These are phyloP conservation scores for Willowsia nigromaculata DNA, from an alignment of 2,888 invertebrate genomes.

Conservation along the genomic window DNA sequence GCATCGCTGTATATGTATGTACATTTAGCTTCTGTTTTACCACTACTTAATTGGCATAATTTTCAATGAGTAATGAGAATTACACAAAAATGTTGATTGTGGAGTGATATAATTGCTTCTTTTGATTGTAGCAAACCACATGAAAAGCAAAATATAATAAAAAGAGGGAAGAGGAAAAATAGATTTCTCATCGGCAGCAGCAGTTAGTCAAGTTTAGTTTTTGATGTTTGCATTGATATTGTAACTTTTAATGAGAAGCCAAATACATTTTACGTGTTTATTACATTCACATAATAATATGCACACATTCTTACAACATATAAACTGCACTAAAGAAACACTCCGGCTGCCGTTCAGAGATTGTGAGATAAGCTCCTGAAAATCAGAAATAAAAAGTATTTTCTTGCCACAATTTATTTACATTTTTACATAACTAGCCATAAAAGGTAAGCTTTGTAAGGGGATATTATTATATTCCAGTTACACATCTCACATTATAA, in stretches of 20 bases:
- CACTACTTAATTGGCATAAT: slow-evolving; percentile 41
- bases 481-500: no score
- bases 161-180: slow-evolving; percentile 50
- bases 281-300: neutral
- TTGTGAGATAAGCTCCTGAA: slow-evolving; percentile 47
- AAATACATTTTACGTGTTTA: slow-evolving; percentile 41
- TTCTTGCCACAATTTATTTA: slow-evolving; percentile 44
- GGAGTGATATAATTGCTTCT: slow-evolving; percentile 56
- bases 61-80: slow-evolving; percentile 42
- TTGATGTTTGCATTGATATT: slow-evolving; percentile 56
- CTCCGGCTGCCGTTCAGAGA: slow-evolving; percentile 30
- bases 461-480: neutral
- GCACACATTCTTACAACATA: neutral
- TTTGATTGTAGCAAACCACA: slow-evolving; percentile 47
- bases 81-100: slow-evolving; percentile 36
- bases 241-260: slow-evolving; percentile 63
- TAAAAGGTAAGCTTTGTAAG: neutral
- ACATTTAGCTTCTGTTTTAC: neutral
- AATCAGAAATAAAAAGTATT: slow-evolving; percentile 25
- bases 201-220: slow-evolving; percentile 47
- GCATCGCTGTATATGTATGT: neutral
- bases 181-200: slow-evolving; percentile 33
- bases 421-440: slow-evolving; percentile 22
- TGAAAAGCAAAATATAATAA: slow-evolving; percentile 5
- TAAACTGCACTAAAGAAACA: neutral